These are phyloP conservation scores for Standfussiana lucernea DNA, from an alignment of 2,888 invertebrate species.

Conservation along the genomic window DNA sequence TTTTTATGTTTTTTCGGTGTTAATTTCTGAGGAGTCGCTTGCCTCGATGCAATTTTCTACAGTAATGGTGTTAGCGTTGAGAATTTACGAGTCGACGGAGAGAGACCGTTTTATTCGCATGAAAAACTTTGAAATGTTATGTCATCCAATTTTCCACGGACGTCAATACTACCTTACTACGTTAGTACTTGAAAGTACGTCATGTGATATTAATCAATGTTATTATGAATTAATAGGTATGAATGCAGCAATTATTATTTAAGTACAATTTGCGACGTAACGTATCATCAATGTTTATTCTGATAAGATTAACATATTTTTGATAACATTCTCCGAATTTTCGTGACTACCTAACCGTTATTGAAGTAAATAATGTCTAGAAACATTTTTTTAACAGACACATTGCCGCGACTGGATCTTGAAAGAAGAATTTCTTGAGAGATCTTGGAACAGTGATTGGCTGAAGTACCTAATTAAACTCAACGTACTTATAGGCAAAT, in stretches of 20 bases:
- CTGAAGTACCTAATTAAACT: constrained; percentile 10
- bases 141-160: constrained; percentile 40
- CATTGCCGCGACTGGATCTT: not conserved
- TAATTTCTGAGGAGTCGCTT: constrained; percentile 67
- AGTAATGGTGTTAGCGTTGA: constrained; percentile 38
- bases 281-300: constrained; percentile 50
- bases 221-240: constrained; percentile 27
- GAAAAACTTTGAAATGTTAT: constrained; percentile 48
- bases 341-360: constrained; percentile 15
- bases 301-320: constrained; percentile 47
- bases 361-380: constrained; percentile 22
- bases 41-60: constrained; percentile 53
- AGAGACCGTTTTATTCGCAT: constrained; percentile 33
- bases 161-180: constrained; percentile 43
- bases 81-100: constrained; percentile 40
- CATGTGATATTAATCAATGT: constrained; percentile 26
- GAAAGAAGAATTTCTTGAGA: not conserved
- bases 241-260: constrained; percentile 39
- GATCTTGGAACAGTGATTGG: constrained; percentile 10
- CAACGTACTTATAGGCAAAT: not conserved
- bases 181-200: constrained; percentile 6
- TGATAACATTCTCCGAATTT: constrained; percentile 53
- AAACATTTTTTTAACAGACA: constrained; percentile 4
- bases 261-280: constrained; percentile 14
- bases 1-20: constrained; percentile 75